These are phyloP conservation scores for Xanthia togata DNA, from an alignment of 2,888 invertebrate genomes.

Conservation along the genomic window DNA sequence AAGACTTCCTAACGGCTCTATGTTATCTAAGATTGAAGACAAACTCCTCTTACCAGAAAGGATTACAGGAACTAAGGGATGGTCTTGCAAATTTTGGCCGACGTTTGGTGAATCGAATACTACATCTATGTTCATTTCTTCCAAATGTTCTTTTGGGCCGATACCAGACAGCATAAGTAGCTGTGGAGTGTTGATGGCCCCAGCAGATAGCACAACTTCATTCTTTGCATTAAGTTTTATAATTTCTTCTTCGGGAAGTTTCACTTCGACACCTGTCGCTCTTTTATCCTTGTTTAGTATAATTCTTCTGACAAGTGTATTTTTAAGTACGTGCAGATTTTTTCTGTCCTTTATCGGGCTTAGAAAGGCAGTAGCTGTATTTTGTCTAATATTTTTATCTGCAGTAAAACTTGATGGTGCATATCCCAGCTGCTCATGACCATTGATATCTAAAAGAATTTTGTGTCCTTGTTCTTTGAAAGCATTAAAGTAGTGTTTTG, in stretches of 20 bases:
- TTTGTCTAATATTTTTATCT: constrained; percentile 71
- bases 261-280: constrained; percentile 73
- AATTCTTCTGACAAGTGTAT: constrained; percentile 74
- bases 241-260: constrained; percentile 60
- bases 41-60: constrained; percentile 65
- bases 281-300: constrained; percentile 68
- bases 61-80: constrained; percentile 70
- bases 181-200: constrained; percentile 77
- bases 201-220: constrained; percentile 80
- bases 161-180: constrained; percentile 81
- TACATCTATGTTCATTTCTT: constrained; percentile 69
- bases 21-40: constrained; percentile 61
- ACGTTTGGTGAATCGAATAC: constrained; percentile 73
- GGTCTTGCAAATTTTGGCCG: constrained; percentile 79
- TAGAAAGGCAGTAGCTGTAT: constrained; percentile 72
- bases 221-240: constrained; percentile 66
- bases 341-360: constrained; percentile 70
- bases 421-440: constrained; percentile 74
- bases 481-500: constrained; percentile 77
- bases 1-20: constrained; percentile 66
- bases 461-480: constrained; percentile 75
- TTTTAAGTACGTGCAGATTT: constrained; percentile 77
- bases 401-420: constrained; percentile 69
- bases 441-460: constrained; percentile 73
- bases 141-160: constrained; percentile 75